Conservation (phyloP, 2,888 invertebrate species). For the Drosophila algonquin region DNA sequence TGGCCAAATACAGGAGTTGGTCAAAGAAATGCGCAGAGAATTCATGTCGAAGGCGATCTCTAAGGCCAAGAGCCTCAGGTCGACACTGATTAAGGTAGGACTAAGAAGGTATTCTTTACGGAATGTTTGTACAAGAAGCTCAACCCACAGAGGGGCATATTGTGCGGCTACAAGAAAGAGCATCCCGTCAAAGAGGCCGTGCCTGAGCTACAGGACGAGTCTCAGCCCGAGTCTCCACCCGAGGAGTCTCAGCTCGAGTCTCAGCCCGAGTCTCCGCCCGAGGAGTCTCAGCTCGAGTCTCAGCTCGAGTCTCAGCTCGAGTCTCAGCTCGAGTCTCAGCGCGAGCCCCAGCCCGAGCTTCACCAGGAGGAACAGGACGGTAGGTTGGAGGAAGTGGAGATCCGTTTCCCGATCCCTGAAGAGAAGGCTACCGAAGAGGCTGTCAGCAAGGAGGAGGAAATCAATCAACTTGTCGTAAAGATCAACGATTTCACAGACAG, state of each 20-base stretch:
- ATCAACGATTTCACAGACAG: slow-evolving; percentile 27
- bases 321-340: too few species aligned
- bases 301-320: too few species aligned
- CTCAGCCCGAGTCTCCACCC: too few species aligned
- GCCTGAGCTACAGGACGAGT: too few species aligned
- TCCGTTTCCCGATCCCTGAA: neutral
- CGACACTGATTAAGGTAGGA: slow-evolving; percentile 43
- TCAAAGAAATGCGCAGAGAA: slow-evolving; percentile 33
- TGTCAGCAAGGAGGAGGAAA: neutral
- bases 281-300: too few species aligned
- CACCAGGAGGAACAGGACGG: neutral
- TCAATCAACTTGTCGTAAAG: slow-evolving; percentile 8
- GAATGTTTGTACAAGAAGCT: neutral
- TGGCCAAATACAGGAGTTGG: slow-evolving; percentile 19
- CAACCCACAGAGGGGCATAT: slow-evolving; percentile 27
- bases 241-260: too few species aligned
- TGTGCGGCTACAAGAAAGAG: neutral
- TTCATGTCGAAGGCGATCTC: slow-evolving; percentile 11
- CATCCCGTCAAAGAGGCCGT: too few species aligned
- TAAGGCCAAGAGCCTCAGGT: slow-evolving; percentile 9
- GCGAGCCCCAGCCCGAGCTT: neutral
- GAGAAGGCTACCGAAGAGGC: neutral
- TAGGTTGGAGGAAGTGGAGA: neutral
- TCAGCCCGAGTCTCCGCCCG: too few species aligned
- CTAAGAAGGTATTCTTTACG: neutral